These are phyloP conservation scores for Tachina fera DNA, from an alignment of 2,888 invertebrate species.

Conservation along the genomic window DNA sequence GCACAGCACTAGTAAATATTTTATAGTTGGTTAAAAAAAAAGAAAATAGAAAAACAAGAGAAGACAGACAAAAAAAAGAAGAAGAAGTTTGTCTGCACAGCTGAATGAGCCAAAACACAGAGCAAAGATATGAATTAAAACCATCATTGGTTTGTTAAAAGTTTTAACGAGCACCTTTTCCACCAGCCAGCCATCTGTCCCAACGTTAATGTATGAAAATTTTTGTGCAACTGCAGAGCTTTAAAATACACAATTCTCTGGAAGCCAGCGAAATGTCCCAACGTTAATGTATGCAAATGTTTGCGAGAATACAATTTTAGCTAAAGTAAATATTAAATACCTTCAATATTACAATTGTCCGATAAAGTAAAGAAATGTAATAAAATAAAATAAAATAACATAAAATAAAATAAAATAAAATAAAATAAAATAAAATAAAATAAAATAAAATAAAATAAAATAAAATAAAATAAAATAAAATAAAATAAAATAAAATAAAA, in stretches of 20 bases:
- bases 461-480: no score
- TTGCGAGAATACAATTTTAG: no score
- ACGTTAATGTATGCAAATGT: no score
- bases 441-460: no score
- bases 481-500: no score
- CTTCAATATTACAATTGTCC: no score
- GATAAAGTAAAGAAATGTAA: no score
- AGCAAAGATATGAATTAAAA: slow-evolving; percentile 14
- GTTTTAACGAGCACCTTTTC: slow-evolving; percentile 11
- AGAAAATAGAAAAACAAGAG: not conserved
- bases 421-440: no score
- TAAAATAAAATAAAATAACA: no score
- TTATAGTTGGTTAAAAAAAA: slow-evolving; percentile 26
- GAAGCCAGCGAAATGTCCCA: no score
- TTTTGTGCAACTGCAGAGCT: not conserved
- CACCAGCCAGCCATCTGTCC: not conserved
- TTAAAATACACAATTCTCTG: not conserved
- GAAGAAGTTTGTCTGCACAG: slow-evolving; percentile 27
- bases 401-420: no score
- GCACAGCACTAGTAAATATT: slow-evolving; percentile 36
- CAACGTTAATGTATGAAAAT: not conserved
- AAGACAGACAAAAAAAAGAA: not conserved
- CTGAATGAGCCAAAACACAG: slow-evolving; percentile 2
- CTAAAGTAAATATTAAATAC: no score
- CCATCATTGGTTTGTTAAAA: slow-evolving; percentile 3